Percentiles rank a stretch among this genome's conserved stretches.
phyloP scores from a whole-genome alignment of 2,113 vertebrate species.

The Notothenia coriiceps region DNA sequence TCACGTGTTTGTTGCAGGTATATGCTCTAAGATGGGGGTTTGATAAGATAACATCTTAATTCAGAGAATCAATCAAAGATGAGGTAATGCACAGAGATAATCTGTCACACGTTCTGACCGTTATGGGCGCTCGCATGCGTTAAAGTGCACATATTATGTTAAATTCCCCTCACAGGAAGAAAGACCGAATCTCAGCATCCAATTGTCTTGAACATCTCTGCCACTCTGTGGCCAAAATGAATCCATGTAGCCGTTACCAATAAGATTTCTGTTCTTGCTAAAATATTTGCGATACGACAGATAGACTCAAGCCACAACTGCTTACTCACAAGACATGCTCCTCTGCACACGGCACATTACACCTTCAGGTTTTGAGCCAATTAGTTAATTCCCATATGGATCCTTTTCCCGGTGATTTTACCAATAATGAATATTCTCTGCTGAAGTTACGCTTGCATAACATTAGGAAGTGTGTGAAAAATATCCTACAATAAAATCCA shows the following conservation, averaged over 20 bases:
- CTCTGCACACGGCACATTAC: constrained; percentile 34
- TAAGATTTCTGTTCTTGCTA: constrained; percentile 9
- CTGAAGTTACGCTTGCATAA: background rate
- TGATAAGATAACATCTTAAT: constrained; percentile 41
- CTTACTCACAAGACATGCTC: constrained; percentile 1
- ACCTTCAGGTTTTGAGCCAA: constrained; percentile 38
- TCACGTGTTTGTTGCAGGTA: constrained; percentile 36
- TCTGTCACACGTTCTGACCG: constrained; percentile 55
- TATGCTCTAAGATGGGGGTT: constrained; percentile 47
- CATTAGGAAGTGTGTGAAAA: constrained; percentile 5
- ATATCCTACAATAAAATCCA: background rate
- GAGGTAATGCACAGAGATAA: constrained; percentile 51
- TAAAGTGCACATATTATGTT: constrained; percentile 23
- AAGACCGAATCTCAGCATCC: constrained; percentile 45
- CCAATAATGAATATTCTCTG: constrained; percentile 6
- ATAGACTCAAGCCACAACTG: constrained; percentile 2
- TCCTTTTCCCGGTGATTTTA: constrained; percentile 26
- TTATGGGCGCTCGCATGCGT: constrained; percentile 42
- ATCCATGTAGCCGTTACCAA: constrained; percentile 42
- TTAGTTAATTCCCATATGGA: constrained; percentile 64
- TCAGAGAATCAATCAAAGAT: constrained; percentile 34
- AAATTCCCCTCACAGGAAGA: constrained; percentile 20
- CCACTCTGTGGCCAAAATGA: constrained; percentile 84
- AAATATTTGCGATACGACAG: constrained; percentile 28
- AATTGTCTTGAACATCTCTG: constrained; percentile 85